phyloP scores from a whole-genome alignment of 35 echinoderm and acorn worm species.

The Ophioderma brevispina region DNA sequence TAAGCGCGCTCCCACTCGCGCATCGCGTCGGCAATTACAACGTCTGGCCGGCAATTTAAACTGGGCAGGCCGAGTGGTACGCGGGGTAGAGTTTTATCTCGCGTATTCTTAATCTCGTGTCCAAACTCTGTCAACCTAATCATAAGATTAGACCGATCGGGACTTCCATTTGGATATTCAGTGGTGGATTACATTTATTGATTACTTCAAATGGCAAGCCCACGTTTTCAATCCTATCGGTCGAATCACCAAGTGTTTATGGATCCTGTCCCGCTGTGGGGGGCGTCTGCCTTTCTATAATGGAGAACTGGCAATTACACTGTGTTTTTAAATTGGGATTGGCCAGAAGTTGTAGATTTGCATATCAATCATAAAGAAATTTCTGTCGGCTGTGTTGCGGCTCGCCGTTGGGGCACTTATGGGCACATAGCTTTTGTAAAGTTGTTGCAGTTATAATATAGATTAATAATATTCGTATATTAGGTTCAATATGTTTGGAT shows the following conservation, averaged over 20 bases:
- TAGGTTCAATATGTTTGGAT: no score
- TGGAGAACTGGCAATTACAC: constrained; percentile 1
- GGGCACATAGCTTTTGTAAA: background rate
- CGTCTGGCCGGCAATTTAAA: background rate
- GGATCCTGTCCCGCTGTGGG: background rate
- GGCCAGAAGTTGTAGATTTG: background rate
- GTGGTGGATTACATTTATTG: background rate
- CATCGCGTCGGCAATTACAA: background rate
- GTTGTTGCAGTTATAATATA: no score
- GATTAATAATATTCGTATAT: no score
- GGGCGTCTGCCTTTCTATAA: background rate
- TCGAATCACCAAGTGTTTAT: background rate
- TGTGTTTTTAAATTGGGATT: background rate
- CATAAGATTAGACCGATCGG: background rate
- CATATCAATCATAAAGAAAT: background rate
- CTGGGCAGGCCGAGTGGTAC: background rate
- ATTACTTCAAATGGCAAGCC: background rate
- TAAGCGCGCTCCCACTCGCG: background rate
- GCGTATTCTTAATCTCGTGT: background rate
- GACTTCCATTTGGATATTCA: background rate
- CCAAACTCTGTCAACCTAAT: background rate
- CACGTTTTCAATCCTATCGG: background rate
- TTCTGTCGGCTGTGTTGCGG: background rate
- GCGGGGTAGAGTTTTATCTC: background rate
- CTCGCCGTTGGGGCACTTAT: background rate